Percentiles rank a stretch among this genome's conserved stretches.
Evolutionary conservation across 1,140 invertebrate genomes (phyloP).

Genomic region (Paracyclopina nana): DNA sequence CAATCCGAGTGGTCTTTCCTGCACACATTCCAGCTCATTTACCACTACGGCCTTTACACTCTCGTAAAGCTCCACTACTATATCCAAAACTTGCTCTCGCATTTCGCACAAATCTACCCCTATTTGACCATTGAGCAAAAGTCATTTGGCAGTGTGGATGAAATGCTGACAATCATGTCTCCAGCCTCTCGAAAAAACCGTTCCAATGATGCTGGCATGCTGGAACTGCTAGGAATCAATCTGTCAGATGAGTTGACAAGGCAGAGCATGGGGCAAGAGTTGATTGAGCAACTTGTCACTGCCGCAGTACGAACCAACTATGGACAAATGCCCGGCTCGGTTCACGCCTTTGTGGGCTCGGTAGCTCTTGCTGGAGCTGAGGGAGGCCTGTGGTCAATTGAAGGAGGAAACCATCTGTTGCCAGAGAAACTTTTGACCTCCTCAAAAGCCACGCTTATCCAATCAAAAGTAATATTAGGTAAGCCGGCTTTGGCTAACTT

Average conservation of each 20-base stretch:
- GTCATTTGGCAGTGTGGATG: conserved; percentile 2
- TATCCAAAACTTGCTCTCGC: neutral
- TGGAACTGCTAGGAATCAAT: conserved; percentile 2
- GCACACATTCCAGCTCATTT: conserved; percentile 20
- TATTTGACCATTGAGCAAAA: neutral
- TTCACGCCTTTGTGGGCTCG: conserved; percentile 5
- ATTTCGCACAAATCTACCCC: conserved; percentile 1
- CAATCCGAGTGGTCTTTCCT: conserved; percentile 6
- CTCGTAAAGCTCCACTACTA: conserved; percentile 10
- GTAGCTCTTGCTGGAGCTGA: conserved; percentile 27
- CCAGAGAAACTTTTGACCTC: conserved; percentile 24
- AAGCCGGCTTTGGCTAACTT: neutral
- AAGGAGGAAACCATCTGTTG: conserved; percentile 27
- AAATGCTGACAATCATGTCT: neutral
- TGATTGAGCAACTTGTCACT: conserved; percentile 6
- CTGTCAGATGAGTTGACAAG: neutral
- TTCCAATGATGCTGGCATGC: no score
- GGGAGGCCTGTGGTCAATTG: conserved; percentile 26
- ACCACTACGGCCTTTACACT: neutral
- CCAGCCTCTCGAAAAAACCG: no score
- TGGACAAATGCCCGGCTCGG: neutral
- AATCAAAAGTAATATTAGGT: conserved; percentile 21
- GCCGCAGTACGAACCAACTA: conserved; percentile 6
- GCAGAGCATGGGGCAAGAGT: neutral
- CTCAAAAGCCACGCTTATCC: conserved; percentile 22